Conservation (phyloP, 2,797 vertebrate genomes). For the Peromyscus eremicus region DNA sequence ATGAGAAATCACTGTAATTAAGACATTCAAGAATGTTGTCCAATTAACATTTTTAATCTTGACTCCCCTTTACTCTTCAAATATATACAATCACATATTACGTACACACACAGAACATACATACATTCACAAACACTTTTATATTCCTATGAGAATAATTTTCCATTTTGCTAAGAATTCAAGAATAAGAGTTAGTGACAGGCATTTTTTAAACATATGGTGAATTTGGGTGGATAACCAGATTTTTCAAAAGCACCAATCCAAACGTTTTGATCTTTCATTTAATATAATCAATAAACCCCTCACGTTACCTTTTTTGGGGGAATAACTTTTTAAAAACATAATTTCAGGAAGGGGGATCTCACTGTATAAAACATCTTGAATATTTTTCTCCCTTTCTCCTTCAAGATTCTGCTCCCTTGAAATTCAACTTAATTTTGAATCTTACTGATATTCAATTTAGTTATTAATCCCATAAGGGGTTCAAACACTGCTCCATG, state of each 20-base stretch:
- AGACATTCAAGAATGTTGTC: slow-evolving; percentile 13
- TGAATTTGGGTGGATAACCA: slow-evolving; percentile 66
- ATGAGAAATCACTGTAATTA: neutral
- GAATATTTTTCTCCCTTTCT: slow-evolving; percentile 19
- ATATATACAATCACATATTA: neutral
- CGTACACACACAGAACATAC: neutral
- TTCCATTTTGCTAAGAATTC: slow-evolving; percentile 57
- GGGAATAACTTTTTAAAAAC: slow-evolving; percentile 29
- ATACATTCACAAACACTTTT: neutral
- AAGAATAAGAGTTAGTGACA: slow-evolving; percentile 63
- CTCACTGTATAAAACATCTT: slow-evolving; percentile 61
- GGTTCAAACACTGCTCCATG: slow-evolving; percentile 59
- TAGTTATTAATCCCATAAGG: slow-evolving; percentile 68
- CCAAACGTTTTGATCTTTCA: slow-evolving; percentile 79
- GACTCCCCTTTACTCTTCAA: neutral
- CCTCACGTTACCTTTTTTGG: slow-evolving; percentile 59
- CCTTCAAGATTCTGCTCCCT: slow-evolving; percentile 58
- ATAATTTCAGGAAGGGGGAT: neutral
- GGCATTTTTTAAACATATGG: slow-evolving; percentile 66
- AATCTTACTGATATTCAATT: slow-evolving; percentile 71
- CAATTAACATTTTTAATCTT: slow-evolving; percentile 52
- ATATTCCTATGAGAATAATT: neutral
- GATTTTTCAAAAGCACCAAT: slow-evolving; percentile 69
- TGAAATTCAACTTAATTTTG: slow-evolving; percentile 74
- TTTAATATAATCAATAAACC: slow-evolving; percentile 72